These are phyloP conservation scores for Schizotus pectinicornis DNA, from an alignment of 2,888 invertebrate genomes.

Conservation along the genomic window DNA sequence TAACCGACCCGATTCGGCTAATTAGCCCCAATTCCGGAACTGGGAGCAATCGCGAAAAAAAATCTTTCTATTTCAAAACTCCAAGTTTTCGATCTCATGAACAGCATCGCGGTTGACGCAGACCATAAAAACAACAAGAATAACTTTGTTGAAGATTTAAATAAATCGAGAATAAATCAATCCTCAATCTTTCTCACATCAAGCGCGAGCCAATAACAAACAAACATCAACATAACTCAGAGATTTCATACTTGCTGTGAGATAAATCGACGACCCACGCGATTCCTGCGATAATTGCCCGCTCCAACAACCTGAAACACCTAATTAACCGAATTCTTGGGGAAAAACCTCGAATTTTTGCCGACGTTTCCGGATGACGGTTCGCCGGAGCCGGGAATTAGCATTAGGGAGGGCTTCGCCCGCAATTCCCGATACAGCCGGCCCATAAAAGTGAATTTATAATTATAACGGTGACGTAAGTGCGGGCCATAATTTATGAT, in stretches of 20 bases:
- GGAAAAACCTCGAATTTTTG: too few species aligned
- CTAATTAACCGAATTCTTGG: slow-evolving; percentile 42
- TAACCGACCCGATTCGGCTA: slow-evolving; percentile 19
- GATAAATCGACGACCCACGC: slow-evolving; percentile 52
- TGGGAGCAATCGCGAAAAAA: too few species aligned
- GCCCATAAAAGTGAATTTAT: slow-evolving; percentile 51
- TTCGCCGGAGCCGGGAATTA: slow-evolving; percentile 29
- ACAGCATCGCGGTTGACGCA: too few species aligned
- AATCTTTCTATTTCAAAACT: too few species aligned
- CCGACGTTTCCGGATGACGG: too few species aligned
- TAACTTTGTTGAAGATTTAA: slow-evolving; percentile 24
- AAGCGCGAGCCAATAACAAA: slow-evolving; percentile 40
- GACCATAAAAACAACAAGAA: too few species aligned
- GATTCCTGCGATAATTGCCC: slow-evolving; percentile 48
- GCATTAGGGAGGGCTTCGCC: slow-evolving; percentile 40
- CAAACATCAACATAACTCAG: slow-evolving; percentile 42
- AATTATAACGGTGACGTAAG: slow-evolving; percentile 50
- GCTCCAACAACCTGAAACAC: slow-evolving; percentile 47
- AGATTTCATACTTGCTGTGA: slow-evolving; percentile 41
- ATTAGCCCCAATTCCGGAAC: slow-evolving; percentile 2
- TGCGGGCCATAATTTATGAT: slow-evolving; percentile 49
- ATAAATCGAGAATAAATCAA: slow-evolving; percentile 42
- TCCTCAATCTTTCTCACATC: slow-evolving; percentile 42
- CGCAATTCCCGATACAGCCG: slow-evolving; percentile 47
- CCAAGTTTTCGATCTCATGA: too few species aligned